Base-by-base conservation (phyloP, 2,797 vertebrate species). In the Neosilurus mollespiculum region DNA sequence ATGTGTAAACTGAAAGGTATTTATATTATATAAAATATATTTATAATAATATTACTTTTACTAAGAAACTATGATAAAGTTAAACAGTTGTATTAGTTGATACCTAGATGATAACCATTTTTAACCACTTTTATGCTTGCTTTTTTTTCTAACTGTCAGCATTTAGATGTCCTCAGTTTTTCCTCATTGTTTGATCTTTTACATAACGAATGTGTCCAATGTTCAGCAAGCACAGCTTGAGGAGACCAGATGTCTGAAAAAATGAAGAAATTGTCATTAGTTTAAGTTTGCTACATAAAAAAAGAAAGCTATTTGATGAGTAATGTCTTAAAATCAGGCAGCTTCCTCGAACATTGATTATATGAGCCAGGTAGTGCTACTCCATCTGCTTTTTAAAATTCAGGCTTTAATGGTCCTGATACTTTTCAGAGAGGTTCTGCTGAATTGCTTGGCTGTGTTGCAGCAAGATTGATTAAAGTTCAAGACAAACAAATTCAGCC, bases 401-500 rank as follows among this genome's bases (percentile, higher is more conserved):
- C 71, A 22, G 26, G 24, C 9, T 62, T 62, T 26, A 81, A 73
- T 49, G 67, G 62, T 81, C 34, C 24, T 70, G 77, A 51, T 53
- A 2, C 9, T 8, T 81, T 81, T 69, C 22, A 9, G 37, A 3
- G 30, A 51, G 16, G 4, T 24, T 76, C 51, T 66, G 71, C 61
- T 43, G 62, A 43, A 51, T 77, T 18, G 67, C 53, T 9, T 81
- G 65, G 22, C 53, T 37, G 18, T 20, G 78, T 43, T 53, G 34
- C 11, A 14, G 51, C 34, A 0, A 10, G 49, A 66, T 67, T 82
- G 72, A 82, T 67, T 82, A 67, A 20, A 51, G 30, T 73, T 83
- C 34, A 69, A 34, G 53, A 37, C 51, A 26, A 64, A 54, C 22
- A 83, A 77, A 61, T 30, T 76, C 62, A 76, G 53, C 34, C 70